phyloP scores from a whole-genome alignment of 1,140 invertebrate species.

The Drosophila suzukii region DNA sequence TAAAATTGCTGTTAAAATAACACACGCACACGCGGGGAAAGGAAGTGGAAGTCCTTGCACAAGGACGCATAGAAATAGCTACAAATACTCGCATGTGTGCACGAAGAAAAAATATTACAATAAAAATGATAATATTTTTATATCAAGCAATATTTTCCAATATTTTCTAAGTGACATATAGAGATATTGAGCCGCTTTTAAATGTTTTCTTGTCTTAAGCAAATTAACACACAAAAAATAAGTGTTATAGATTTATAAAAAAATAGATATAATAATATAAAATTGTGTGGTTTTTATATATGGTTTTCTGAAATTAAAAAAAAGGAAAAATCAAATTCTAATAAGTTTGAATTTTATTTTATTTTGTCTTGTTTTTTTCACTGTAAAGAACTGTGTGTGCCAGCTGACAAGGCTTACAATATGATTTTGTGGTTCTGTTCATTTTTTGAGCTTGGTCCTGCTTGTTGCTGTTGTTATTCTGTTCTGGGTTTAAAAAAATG shows the following conservation, averaged over 20 bases:
- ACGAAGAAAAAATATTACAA: background rate
- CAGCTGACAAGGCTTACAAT: conserved; percentile 76
- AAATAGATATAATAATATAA: no score
- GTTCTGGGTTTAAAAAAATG: conserved; percentile 46
- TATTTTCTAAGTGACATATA: no score
- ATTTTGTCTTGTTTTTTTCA: background rate
- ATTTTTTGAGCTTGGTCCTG: conserved; percentile 59
- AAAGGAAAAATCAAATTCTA: no score
- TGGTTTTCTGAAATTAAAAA: no score
- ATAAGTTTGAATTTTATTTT: background rate
- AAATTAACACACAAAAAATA: no score
- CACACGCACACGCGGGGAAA: conserved; percentile 56
- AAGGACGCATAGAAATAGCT: conserved; percentile 64
- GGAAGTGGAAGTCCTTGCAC: conserved; percentile 50
- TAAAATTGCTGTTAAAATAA: conserved; percentile 83
- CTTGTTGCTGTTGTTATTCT: conserved; percentile 23
- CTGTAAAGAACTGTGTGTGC: conserved; percentile 20
- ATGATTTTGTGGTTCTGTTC: conserved; percentile 78
- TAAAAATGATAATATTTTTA: no score
- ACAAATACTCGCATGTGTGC: conserved; percentile 33
- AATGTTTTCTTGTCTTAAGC: no score
- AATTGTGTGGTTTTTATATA: no score
- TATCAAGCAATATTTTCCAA: no score
- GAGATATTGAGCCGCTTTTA: no score
- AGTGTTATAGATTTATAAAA: no score